Evolutionary conservation across 2,888 invertebrate genomes (phyloP).

Genomic region (Eilema caniola): DNA sequence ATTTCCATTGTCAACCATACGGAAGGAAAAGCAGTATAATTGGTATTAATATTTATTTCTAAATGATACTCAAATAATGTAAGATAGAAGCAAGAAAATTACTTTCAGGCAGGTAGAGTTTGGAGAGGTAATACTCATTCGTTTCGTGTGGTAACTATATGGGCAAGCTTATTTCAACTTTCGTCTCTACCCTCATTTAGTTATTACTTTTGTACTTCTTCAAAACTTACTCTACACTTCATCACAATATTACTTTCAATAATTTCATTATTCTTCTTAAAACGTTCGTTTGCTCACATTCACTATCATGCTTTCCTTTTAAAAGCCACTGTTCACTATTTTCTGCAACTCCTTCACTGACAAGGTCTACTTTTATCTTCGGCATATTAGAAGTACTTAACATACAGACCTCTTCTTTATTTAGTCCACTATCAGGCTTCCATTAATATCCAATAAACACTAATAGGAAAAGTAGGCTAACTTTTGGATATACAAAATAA

Average conservation of each 20-base stretch:
- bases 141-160: too few relatives aligned
- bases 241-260: not conserved
- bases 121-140: too few relatives aligned
- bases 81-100: too few relatives aligned
- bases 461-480: too few relatives aligned
- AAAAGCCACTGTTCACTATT: not conserved
- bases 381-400: not conserved
- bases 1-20: slow-evolving; percentile 18
- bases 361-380: not conserved
- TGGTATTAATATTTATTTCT: not conserved
- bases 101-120: too few relatives aligned
- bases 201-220: too few relatives aligned
- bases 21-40: slow-evolving; percentile 17
- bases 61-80: not conserved
- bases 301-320: not conserved
- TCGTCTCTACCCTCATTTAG: too few relatives aligned
- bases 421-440: not conserved
- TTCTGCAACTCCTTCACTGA: not conserved
- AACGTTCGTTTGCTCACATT: not conserved
- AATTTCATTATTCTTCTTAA: not conserved
- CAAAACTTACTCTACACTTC: not conserved
- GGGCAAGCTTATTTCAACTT: too few relatives aligned
- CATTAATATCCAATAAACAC: too few relatives aligned
- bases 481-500: not conserved
- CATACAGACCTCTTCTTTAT: too few relatives aligned